phyloP scores from a whole-genome alignment of 2,797 vertebrate genomes.

The Ficedula albicollis region DNA sequence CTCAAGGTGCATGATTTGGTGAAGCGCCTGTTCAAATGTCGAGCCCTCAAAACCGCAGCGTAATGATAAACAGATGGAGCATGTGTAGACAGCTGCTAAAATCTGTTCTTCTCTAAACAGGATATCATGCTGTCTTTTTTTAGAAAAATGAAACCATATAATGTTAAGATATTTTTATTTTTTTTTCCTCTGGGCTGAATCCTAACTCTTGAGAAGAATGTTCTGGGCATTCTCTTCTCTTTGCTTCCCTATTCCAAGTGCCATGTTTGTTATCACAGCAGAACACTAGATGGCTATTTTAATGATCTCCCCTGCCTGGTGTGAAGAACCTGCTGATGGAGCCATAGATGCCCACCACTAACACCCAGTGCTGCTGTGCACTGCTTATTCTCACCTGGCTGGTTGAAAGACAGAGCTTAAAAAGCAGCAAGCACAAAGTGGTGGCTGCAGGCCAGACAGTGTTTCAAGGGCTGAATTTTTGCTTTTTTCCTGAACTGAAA shows the following conservation, averaged over 20 bases:
- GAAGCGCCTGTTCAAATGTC: neutral
- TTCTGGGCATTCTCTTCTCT: neutral
- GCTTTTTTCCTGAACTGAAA: neutral
- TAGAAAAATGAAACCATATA: neutral
- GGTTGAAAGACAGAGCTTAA: neutral
- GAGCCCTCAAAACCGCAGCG: conserved; percentile 12
- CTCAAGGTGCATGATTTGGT: neutral
- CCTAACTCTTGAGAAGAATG: neutral
- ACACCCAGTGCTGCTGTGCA: neutral
- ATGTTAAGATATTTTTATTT: neutral
- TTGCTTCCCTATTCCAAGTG: neutral
- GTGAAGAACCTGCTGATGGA: neutral
- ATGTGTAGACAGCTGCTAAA: conserved; percentile 31
- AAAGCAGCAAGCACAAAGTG: neutral
- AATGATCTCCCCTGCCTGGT: neutral
- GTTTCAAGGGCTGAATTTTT: neutral
- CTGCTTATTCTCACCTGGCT: neutral
- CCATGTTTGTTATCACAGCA: neutral
- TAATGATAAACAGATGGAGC: conserved; percentile 51
- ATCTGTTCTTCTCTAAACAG: conserved; percentile 3
- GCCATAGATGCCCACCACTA: neutral
- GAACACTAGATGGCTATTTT: neutral
- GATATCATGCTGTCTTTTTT: conserved; percentile 18
- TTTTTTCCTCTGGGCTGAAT: neutral
- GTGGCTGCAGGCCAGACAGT: neutral